phyloP scores from a whole-genome alignment of 2,888 invertebrate species.

The Boloria euphrosyne region DNA sequence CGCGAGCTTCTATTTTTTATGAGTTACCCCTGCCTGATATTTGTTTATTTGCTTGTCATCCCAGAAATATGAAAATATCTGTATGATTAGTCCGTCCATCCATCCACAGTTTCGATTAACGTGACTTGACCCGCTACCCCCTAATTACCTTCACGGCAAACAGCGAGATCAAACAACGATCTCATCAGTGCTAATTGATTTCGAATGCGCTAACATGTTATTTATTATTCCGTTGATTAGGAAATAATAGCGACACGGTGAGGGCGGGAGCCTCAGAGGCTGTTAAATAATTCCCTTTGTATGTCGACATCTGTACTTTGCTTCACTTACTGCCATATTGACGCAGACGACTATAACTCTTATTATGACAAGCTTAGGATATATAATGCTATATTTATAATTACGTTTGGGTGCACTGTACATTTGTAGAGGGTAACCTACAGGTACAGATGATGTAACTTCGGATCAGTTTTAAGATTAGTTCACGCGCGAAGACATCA shows the following conservation, averaged over 20 bases:
- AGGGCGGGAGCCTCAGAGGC: constrained; percentile 19
- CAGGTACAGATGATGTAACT: constrained; percentile 28
- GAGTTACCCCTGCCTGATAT: no score
- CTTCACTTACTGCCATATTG: background rate
- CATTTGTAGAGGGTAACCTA: constrained; percentile 4
- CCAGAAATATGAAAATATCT: constrained; percentile 6
- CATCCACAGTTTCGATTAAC: constrained; percentile 16
- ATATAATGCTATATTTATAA: background rate
- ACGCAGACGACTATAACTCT: constrained; percentile 12
- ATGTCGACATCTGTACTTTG: constrained; percentile 2
- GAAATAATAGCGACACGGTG: constrained; percentile 36
- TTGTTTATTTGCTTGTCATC: background rate
- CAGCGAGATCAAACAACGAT: constrained; percentile 34
- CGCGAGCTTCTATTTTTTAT: no score
- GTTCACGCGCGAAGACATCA: constrained; percentile 23
- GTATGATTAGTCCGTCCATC: background rate
- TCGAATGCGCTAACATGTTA: constrained; percentile 35
- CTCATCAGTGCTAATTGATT: constrained; percentile 36
- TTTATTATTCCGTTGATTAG: constrained; percentile 42
- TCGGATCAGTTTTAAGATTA: constrained; percentile 28
- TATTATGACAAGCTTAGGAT: background rate
- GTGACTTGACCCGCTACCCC: constrained; percentile 14
- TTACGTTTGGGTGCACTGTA: background rate
- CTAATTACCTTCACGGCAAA: constrained; percentile 26
- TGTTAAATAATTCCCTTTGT: constrained; percentile 38